These are phyloP conservation scores for Chitala chitala DNA, from an alignment of 2,113 vertebrate species.

Conservation along the genomic window DNA sequence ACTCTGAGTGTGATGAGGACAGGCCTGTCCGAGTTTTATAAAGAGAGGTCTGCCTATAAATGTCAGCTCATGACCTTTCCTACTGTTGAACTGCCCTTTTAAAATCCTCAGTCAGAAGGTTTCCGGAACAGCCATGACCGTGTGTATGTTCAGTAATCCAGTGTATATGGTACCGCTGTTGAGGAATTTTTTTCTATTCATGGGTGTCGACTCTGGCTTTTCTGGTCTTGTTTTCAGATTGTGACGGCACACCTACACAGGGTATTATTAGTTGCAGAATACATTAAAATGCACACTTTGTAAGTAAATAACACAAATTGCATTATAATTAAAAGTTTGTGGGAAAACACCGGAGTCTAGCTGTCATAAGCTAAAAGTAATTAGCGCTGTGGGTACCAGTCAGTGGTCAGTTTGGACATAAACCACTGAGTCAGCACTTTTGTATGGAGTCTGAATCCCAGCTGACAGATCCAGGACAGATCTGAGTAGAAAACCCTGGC, in stretches of 20 bases:
- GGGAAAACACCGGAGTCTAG: background rate
- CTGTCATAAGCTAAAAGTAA: background rate
- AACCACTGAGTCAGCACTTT: background rate
- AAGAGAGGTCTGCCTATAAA: slow-evolving; percentile 15
- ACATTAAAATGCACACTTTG: background rate
- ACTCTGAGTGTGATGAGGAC: no score
- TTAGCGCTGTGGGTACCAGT: background rate
- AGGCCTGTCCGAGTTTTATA: no score
- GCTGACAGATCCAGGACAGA: background rate
- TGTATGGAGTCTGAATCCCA: background rate
- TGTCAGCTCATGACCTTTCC: slow-evolving; percentile 23
- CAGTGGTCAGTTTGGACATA: background rate
- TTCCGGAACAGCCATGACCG: background rate
- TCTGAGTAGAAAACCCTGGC: background rate
- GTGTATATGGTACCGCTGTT: no score
- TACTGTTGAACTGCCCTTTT: slow-evolving; percentile 1
- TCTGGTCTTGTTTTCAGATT: no score
- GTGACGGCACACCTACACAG: background rate
- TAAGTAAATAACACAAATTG: background rate
- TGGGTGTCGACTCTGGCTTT: no score
- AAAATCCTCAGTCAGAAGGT: slow-evolving; percentile 14
- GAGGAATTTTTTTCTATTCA: no score
- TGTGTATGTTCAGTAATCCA: no score
- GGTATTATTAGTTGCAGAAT: background rate
- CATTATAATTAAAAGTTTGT: background rate